Evolutionary conservation across 2,797 vertebrate species (phyloP).

Genomic region (Tauraco hartlaubi): DNA sequence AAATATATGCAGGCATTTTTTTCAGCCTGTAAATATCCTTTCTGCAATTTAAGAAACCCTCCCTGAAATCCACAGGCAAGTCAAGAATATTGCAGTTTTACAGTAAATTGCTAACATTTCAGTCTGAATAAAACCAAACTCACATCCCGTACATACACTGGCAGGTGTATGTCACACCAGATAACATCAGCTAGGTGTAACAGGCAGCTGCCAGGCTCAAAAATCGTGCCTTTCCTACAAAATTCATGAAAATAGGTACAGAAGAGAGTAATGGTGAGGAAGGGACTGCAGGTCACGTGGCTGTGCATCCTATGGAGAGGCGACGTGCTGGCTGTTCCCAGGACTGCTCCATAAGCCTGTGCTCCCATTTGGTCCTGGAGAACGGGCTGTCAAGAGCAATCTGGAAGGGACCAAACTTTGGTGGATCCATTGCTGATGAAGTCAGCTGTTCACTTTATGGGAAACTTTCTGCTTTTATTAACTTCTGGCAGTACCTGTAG

Average conservation of each 20-base stretch:
- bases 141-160: accelerated
- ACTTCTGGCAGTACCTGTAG: background rate
- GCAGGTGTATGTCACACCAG: background rate
- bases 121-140: background rate
- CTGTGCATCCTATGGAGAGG: accelerated
- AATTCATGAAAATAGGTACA: background rate
- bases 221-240: background rate
- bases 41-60: background rate
- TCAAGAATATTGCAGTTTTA: background rate
- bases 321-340: background rate
- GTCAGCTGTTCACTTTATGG: background rate
- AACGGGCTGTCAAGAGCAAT: background rate
- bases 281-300: background rate
- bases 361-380: background rate
- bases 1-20: background rate
- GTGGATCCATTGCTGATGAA: background rate
- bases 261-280: background rate
- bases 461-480: background rate
- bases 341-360: background rate
- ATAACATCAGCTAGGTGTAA: background rate
- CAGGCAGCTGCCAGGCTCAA: background rate
- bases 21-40: background rate
- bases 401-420: accelerated
- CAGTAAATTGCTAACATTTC: background rate
- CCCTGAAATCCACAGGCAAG: background rate